These are phyloP conservation scores for Ascaphus truei DNA, from an alignment of 2,113 vertebrate species.

Conservation along the genomic window DNA sequence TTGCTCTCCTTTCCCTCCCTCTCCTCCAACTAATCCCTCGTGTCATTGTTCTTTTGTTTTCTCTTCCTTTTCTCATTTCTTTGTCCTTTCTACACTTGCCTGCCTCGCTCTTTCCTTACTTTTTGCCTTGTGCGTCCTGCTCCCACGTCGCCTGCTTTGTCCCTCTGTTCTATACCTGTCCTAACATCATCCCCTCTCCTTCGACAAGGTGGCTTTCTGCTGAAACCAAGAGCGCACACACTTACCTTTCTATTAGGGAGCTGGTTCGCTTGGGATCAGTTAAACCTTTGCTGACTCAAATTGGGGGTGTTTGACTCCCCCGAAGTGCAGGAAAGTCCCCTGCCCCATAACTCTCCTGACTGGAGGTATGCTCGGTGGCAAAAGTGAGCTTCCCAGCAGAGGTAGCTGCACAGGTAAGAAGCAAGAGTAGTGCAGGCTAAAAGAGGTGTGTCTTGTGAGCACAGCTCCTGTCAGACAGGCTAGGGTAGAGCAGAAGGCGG, in stretches of 20 bases:
- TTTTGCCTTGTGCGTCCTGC: neutral
- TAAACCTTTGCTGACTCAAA: neutral
- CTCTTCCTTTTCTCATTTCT: neutral
- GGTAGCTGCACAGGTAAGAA: slow-evolving; percentile 9
- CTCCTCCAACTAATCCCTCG: neutral
- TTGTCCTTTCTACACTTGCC: neutral
- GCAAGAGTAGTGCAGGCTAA: slow-evolving; percentile 2
- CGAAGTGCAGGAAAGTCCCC: slow-evolving; percentile 5
- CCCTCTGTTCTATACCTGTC: neutral
- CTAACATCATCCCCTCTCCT: neutral
- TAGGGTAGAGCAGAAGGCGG: slow-evolving; percentile 14
- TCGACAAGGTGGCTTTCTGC: neutral
- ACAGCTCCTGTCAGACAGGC: slow-evolving; percentile 35
- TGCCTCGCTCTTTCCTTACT: neutral
- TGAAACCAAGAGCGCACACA: neutral
- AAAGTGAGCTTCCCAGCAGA: neutral
- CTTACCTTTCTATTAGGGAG: slow-evolving; percentile 9
- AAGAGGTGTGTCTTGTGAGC: slow-evolving; percentile 25
- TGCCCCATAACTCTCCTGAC: slow-evolving; percentile 7
- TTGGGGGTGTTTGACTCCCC: neutral
- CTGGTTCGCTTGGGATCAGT: neutral
- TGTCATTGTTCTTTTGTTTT: neutral
- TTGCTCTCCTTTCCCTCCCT: neutral
- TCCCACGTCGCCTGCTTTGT: slow-evolving; percentile 13
- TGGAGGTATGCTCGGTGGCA: neutral